phyloP scores from a whole-genome alignment of 2,888 invertebrate species.

The Drosophila leonis region DNA sequence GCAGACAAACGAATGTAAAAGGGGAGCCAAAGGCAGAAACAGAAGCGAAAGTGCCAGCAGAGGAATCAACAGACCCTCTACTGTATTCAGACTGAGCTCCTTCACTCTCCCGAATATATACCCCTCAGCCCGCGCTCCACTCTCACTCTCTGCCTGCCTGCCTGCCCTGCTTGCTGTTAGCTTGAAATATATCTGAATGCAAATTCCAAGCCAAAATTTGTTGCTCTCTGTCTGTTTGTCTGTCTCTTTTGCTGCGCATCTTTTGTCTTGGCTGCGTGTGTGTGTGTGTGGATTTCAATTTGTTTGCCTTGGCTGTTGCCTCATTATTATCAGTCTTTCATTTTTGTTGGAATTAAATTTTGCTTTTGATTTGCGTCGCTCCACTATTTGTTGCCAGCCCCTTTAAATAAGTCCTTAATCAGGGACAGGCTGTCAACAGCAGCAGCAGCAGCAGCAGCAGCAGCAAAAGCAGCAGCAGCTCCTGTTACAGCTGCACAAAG shows the following conservation, averaged over 20 bases:
- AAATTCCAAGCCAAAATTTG: slow-evolving; percentile 54
- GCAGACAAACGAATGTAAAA: slow-evolving; percentile 16
- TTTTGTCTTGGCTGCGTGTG: slow-evolving; percentile 1
- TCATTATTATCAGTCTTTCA: slow-evolving; percentile 38
- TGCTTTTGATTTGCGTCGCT: slow-evolving; percentile 44
- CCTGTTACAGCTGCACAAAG: slow-evolving; percentile 23
- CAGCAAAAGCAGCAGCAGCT: slow-evolving; percentile 4
- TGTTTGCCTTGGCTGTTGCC: slow-evolving; percentile 43
- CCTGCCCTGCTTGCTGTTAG: slow-evolving; percentile 27
- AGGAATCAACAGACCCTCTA: neutral
- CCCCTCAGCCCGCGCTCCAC: neutral
- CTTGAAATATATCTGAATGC: slow-evolving; percentile 46
- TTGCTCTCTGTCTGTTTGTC: slow-evolving; percentile 14
- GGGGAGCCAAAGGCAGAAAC: neutral
- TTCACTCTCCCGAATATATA: neutral
- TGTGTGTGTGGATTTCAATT: slow-evolving; percentile 33
- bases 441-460: neutral
- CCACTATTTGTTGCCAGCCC: slow-evolving; percentile 38
- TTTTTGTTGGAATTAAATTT: slow-evolving; percentile 68
- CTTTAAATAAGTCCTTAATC: slow-evolving; percentile 67
- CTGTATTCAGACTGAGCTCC: neutral
- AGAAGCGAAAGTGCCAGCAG: neutral
- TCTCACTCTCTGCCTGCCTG: neutral
- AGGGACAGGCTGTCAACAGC: slow-evolving; percentile 48
- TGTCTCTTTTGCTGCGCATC: neutral